These are phyloP conservation scores for Thripadectes ignobilis DNA, from an alignment of 2,797 vertebrate genomes.

Conservation along the genomic window DNA sequence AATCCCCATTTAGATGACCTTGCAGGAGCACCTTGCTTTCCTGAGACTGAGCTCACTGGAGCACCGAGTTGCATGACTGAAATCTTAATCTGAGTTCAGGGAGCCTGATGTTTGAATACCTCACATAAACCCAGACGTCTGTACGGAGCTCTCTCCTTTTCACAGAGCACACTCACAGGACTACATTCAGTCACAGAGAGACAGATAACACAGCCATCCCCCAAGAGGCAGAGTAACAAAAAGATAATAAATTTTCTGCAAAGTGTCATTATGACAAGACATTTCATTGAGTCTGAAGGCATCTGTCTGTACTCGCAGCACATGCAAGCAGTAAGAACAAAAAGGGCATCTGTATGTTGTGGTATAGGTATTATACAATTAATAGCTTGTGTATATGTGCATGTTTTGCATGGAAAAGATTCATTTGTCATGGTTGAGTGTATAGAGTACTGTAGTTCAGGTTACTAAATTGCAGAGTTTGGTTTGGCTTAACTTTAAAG, in stretches of 20 bases:
- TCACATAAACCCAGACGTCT: not conserved
- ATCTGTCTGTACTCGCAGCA: not conserved
- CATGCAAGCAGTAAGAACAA: not conserved
- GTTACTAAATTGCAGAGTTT: not conserved
- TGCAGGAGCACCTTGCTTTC: not conserved
- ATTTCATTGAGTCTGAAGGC: not conserved
- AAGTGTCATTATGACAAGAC: not conserved
- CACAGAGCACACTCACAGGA: not conserved
- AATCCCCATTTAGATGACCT: not conserved
- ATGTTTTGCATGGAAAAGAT: not conserved
- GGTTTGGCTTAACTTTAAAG: slow-evolving; percentile 1
- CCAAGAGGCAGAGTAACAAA: not conserved
- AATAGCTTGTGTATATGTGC: not conserved
- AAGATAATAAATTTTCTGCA: not conserved
- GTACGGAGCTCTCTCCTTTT: not conserved
- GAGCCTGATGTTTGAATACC: not conserved
- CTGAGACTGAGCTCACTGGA: not conserved
- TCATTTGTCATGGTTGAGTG: not conserved
- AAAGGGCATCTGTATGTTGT: not conserved
- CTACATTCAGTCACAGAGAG: not conserved
- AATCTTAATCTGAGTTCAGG: not conserved
- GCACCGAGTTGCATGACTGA: not conserved
- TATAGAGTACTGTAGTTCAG: not conserved
- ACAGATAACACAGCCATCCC: not conserved
- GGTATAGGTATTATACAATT: not conserved